Base-by-base conservation (phyloP, 1,140 invertebrate genomes). In the Bombus sylvicola region DNA sequence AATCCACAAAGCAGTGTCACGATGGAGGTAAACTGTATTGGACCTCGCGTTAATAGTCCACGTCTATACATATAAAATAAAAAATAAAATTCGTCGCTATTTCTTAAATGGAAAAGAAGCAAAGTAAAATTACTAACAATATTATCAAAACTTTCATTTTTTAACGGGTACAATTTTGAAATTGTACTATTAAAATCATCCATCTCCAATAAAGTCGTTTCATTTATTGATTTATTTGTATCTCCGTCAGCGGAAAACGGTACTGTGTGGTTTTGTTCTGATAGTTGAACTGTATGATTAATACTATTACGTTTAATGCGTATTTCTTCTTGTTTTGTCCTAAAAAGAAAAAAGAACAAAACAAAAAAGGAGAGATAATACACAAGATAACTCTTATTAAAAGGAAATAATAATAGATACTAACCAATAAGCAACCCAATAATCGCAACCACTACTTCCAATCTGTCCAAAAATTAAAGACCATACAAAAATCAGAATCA, bases 371-470 rank as follows among this genome's bases (percentile, higher is more conserved):
- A 39, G n/a, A 31, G 47, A 15, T 31, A 9, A 43, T 10, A 5
- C 31, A 9, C 28, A 82, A 62, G 8, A 72, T 62, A 83, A 39
- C 8, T 81, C 37, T 25, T 15, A 57, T 25, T 34, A 41, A 37
- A 28, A 75, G 15, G 10, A 64, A 57, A 41, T 10, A 43, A 41
- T 22, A 53, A 66, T 2, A 64, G 15, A 72, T 28, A 87, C 62
- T 85, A 81, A 92, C 93, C 93, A 97, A 83, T 95, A 94, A 22
- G 96, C 95, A 5, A 97, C 94, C 96, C 96, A 97, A 92, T 96
- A 97, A 92, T 97, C 96, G 62, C 94, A 95, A 62, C 95, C 94
- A 64, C 95, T 96, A 15, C 95, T 96, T 12, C 93, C 91, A 4
- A 94, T 91, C 57, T 96, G 95, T 12, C 96, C 95, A 12, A 96